Evolutionary conservation across 2,113 vertebrate species (phyloP).

Genomic region (Saccopteryx bilineata): DNA sequence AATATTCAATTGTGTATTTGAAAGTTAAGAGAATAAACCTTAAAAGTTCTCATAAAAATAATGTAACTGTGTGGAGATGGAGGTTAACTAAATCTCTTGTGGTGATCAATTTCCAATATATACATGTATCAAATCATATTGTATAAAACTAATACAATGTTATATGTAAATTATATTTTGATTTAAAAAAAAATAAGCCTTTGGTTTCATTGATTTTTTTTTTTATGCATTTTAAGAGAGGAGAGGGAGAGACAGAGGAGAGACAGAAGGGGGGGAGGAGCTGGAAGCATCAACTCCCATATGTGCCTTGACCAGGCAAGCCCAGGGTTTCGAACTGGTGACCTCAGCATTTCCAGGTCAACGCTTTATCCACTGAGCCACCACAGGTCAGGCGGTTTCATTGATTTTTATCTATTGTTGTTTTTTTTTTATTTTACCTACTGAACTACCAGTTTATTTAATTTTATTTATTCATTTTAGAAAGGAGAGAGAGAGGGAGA

Average conservation of each 20-base stretch:
- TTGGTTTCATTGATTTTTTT: neutral
- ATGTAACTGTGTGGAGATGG: neutral
- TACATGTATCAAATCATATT: neutral
- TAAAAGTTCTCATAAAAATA: conserved; percentile 9
- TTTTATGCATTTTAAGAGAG: too few relatives aligned
- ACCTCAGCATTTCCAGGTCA: too few relatives aligned
- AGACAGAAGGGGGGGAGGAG: too few relatives aligned
- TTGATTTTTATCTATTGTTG: neutral
- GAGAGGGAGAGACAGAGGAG: too few relatives aligned
- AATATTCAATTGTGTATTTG: neutral
- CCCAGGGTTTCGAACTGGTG: too few relatives aligned
- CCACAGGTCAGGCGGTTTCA: too few relatives aligned
- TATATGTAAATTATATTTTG: neutral
- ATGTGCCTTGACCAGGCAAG: too few relatives aligned
- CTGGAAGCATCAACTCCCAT: too few relatives aligned
- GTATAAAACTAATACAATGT: neutral
- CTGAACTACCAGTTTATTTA: too few relatives aligned
- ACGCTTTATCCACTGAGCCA: too few relatives aligned
- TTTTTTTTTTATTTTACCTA: neutral
- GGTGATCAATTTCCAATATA: neutral
- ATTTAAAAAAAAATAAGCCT: neutral
- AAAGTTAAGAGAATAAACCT: neutral
- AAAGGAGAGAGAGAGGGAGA: too few relatives aligned
- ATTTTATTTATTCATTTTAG: too few relatives aligned
- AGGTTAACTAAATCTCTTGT: neutral